Evolutionary conservation across 1,140 invertebrate species (phyloP).

Genomic region (Cotesia typhae): DNA sequence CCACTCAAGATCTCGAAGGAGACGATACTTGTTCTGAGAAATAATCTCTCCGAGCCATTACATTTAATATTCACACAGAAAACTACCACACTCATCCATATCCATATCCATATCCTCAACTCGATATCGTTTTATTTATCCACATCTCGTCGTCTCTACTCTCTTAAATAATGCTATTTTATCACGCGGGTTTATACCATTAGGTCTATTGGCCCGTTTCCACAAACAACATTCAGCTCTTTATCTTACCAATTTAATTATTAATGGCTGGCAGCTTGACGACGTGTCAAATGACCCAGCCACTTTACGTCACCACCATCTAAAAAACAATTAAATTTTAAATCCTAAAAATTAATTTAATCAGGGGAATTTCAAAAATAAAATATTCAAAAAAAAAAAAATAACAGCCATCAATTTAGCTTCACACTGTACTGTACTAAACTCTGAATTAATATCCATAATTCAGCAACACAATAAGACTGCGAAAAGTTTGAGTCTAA

Average conservation of each 20-base stretch:
- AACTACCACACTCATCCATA: constrained; percentile 1
- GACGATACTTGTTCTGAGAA: constrained; percentile 6
- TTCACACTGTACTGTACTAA: too few relatives aligned
- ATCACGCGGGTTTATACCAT: not conserved
- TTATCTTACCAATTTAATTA: constrained; percentile 32
- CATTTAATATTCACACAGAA: not conserved
- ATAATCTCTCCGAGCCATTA: not conserved
- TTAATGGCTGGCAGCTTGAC: constrained; percentile 32
- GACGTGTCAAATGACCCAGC: not conserved
- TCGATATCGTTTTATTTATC: not conserved
- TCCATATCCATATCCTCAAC: not conserved
- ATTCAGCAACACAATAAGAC: not conserved
- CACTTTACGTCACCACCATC: not conserved
- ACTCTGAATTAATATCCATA: too few relatives aligned
- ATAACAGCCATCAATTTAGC: too few relatives aligned
- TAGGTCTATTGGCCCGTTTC: constrained; percentile 35
- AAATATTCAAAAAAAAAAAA: too few relatives aligned
- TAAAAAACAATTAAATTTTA: constrained; percentile 2
- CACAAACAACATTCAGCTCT: constrained; percentile 35
- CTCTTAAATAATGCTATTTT: constrained; percentile 3
- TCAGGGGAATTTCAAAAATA: too few relatives aligned
- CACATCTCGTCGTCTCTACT: not conserved
- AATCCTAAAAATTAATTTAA: too few relatives aligned
- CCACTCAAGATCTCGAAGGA: not conserved
- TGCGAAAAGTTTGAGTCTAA: not conserved